Evolutionary conservation across 2,888 invertebrate genomes (phyloP).

Genomic region (Crematogaster levior): DNA sequence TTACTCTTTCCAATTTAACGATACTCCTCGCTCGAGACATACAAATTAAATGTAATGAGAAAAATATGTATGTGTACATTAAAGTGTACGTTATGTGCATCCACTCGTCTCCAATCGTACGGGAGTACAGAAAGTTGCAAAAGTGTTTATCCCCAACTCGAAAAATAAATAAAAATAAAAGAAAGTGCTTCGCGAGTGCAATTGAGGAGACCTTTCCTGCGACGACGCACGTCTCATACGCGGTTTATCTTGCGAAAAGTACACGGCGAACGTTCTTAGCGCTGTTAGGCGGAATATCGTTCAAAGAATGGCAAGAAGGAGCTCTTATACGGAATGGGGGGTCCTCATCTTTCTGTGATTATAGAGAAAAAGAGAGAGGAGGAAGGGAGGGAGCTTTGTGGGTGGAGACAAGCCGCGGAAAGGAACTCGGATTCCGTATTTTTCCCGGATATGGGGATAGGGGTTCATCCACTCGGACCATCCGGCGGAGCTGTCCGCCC

Average conservation of each 20-base stretch:
- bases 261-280: conserved; percentile 1
- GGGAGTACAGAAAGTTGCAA: not conserved
- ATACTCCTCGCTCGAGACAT: not conserved
- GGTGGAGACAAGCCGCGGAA: conserved; percentile 3
- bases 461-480: conserved; percentile 76
- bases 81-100: not conserved
- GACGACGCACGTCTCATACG: conserved; percentile 28
- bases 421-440: conserved; percentile 62
- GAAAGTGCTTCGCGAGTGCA: not conserved
- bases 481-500: conserved; percentile 66
- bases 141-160: conserved; percentile 10
- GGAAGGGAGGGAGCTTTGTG: not conserved
- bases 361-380: not conserved
- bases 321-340: not conserved
- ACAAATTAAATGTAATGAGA: not conserved
- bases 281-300: conserved; percentile 43
- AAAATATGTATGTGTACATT: not conserved
- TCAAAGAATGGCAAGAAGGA: conserved; percentile 42
- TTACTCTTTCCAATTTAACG: not conserved
- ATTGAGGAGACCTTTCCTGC: conserved; percentile 22
- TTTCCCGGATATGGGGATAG: conserved; percentile 62
- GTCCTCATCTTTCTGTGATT: not conserved
- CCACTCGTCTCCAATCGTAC: not conserved
- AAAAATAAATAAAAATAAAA: conserved; percentile 20
- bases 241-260: conserved; percentile 39